Evolutionary conservation across 2,888 invertebrate species (phyloP), one percentile per base, ranked within the genome.

Genomic region (Drosophila parthenogenetica): DNA sequence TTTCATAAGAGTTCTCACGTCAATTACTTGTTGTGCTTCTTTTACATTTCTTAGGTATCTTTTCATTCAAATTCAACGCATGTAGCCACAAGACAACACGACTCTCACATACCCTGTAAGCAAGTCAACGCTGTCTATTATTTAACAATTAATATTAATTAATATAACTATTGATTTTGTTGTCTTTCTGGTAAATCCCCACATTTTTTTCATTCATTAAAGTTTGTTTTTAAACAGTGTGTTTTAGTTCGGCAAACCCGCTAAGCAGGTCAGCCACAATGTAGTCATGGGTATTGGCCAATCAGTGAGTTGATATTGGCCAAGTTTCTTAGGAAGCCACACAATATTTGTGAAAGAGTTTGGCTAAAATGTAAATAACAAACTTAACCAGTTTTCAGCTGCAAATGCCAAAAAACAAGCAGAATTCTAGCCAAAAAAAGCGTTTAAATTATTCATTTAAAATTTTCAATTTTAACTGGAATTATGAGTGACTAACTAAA

Each of bases 1-100:
- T 67, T 70, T 69, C 60, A 48, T 69, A 61, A 58, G 67, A 70
- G 67, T 70, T 70, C 70, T 70, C 70, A 70, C 70, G 70, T 67
- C 70, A 70, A 70, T 70, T 70, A 70, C 70, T 51, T 66, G 48
- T 59, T 49, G 49, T 39, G 58, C 40, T 40, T 59, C 58, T 50
- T 49, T 49, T 32, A 59, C 59, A 59, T 48, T 59, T 48, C 40
- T 59, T 59, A 13, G 40, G 58, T 40, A 39, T 59, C 58, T 22
- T 58, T 48, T 35, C 55, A 57, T 57, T 57, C 43, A 57, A 45
- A 57, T 55, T 29, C 29, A 29, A 14, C 40, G 49, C 17, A 17
- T 35, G 13, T n/a, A 39, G n/a, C 8, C 19, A 5, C 45, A 39
- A 25, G 22, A 37, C 3, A 17, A 19, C 17, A 32, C 32, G 19